Evolutionary conservation across 2,888 invertebrate genomes (phyloP).

Genomic region (Megastigmus dorsalis): DNA sequence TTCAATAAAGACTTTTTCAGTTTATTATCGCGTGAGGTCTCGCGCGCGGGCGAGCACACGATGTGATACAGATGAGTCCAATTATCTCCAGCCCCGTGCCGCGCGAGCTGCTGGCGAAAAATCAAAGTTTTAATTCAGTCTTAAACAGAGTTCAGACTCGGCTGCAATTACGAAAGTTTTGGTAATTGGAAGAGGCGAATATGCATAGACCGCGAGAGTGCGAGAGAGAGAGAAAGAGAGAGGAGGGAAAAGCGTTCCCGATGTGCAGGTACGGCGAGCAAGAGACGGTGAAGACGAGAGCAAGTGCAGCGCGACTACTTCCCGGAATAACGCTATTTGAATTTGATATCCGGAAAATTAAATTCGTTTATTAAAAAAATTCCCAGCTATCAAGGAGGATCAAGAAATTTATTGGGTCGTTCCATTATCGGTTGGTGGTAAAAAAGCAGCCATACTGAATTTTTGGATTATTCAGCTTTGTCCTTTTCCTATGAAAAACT

Average conservation of each 20-base stretch:
- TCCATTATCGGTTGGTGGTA: too few species aligned
- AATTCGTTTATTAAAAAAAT: constrained; percentile 29
- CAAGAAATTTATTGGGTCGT: not conserved
- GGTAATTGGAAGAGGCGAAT: constrained; percentile 62
- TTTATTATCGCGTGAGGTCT: constrained; percentile 58
- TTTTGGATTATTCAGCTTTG: too few species aligned
- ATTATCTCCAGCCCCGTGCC: constrained; percentile 57
- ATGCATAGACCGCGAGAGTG: constrained; percentile 37
- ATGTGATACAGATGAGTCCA: constrained; percentile 58
- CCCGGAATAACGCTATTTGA: constrained; percentile 24
- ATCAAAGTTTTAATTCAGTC: constrained; percentile 71
- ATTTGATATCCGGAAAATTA: constrained; percentile 45
- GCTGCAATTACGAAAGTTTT: constrained; percentile 68
- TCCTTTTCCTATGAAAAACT: too few species aligned
- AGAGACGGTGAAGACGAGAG: not conserved
- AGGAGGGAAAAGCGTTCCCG: not conserved
- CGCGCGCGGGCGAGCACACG: constrained; percentile 26
- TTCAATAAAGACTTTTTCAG: constrained; percentile 55
- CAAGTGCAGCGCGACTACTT: not conserved
- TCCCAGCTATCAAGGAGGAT: not conserved
- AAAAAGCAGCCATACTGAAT: too few species aligned
- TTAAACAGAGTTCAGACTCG: constrained; percentile 60
- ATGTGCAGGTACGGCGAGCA: constrained; percentile 5
- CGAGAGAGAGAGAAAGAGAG: too few species aligned
- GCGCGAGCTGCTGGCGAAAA: constrained; percentile 60